Base-by-base conservation (phyloP, 2,113 vertebrate species). In the Eolophus roseicapilla region DNA sequence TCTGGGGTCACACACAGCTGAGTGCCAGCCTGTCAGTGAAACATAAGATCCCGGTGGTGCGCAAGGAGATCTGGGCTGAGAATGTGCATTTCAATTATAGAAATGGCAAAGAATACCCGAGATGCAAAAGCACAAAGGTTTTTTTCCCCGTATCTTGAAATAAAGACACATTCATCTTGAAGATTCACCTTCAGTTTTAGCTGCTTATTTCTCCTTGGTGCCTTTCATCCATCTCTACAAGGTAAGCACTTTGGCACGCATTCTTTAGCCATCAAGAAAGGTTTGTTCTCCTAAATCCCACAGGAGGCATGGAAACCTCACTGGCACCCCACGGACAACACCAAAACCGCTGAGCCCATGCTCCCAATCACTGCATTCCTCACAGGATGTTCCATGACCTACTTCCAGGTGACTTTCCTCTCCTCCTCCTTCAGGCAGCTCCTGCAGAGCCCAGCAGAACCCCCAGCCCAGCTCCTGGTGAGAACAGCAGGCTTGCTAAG, bases 291-390 rank as follows among this genome's bases (percentile, higher is more conserved):
- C 47, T 57, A 57, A 39, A 62, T 27, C 33, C 57, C 33, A 23
- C 21, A 24, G 57, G 17, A 31, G 46, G n/a, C 63, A 52, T 11
- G 35, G 49, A 70, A 59, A 46, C 16, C n/a, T 43, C 37, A 37
- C 33, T 11, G 64, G 73, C 35, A 7, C 39, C 12, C 9, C 37
- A 7, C 14, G 25, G 91, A 10, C 23, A 4, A 44, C 0, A 25
- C 28, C 6, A 10, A 1, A 7, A 23, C 39, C 18, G 70, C 4
- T 11, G 37, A 63, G 23, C 5, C 33, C 0, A 0, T 10, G 79
- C 70, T 85, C 11, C 37, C 9, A 35, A 63, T 8, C 24, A 10
- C 68, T 7, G 25, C 28, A n/a, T 29, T 79, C 68, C 59, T 16
- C 2, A 16, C 35, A 39, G 59, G 39, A 44, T 44, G 65, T 49